These are phyloP conservation scores for Tenrec ecaudatus DNA, from an alignment of 2,113 vertebrate species.

Conservation along the genomic window DNA sequence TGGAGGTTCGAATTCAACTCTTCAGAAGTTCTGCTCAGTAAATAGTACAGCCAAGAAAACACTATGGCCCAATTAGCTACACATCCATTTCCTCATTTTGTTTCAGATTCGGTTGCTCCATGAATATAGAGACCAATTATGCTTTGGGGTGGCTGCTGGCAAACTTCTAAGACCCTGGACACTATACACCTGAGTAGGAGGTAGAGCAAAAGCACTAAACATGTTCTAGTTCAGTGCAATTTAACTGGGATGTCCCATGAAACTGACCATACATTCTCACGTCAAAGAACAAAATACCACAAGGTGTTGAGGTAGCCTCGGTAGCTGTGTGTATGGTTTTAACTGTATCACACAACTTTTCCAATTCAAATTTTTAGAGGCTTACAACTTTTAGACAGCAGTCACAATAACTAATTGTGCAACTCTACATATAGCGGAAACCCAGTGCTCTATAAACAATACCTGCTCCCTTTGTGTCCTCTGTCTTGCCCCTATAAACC, in stretches of 20 bases:
- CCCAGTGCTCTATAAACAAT: not conserved
- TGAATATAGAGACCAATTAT: not conserved
- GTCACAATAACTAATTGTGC: not conserved
- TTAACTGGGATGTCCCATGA: not conserved
- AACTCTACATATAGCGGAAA: not conserved
- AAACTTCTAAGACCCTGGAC: not conserved
- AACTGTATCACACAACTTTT: not conserved
- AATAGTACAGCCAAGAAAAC: no score
- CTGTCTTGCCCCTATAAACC: not conserved
- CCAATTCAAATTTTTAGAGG: not conserved
- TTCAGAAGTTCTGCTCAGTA: no score
- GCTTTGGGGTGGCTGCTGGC: not conserved
- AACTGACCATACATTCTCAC: not conserved
- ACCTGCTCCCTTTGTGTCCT: not conserved
- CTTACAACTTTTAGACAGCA: not conserved
- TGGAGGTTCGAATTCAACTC: no score
- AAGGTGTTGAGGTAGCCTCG: not conserved
- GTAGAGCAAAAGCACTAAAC: not conserved
- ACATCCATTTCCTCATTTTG: not conserved
- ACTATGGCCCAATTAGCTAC: no score
- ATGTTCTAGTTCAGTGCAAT: not conserved
- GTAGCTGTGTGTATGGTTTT: no score
- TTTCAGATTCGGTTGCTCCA: not conserved
- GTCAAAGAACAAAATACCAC: not conserved
- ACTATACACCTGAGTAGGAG: not conserved